A percentile compares a stretch with the other conserved stretches of the same genome.
These are phyloP conservation scores for Typhlomys cinereus DNA, from an alignment of 2,113 vertebrate species.

Conservation along the genomic window DNA sequence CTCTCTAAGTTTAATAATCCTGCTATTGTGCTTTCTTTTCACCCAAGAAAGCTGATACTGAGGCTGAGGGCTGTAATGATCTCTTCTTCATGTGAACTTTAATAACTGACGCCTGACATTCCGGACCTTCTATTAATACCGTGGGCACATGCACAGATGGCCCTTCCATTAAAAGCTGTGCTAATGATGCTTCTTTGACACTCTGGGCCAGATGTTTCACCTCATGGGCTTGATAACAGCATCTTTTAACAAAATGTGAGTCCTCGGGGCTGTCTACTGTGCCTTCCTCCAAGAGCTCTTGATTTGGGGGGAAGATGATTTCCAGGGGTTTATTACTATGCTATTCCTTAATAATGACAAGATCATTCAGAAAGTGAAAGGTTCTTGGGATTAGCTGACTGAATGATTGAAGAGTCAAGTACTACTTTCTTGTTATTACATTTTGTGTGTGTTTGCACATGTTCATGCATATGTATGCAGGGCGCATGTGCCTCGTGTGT, in stretches of 20 bases:
- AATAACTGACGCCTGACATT: slow-evolving; percentile 31
- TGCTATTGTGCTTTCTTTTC: slow-evolving; percentile 37
- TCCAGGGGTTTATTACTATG: neutral
- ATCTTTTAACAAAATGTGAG: slow-evolving; percentile 5
- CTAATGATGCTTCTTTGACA: neutral
- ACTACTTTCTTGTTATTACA: neutral
- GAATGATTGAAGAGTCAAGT: neutral
- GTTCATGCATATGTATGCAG: too few relatives aligned
- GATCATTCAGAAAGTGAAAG: neutral
- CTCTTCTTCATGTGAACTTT: slow-evolving; percentile 31
- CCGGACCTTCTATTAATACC: neutral
- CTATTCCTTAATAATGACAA: neutral
- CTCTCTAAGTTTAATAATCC: slow-evolving; percentile 37
- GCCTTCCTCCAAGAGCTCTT: neutral
- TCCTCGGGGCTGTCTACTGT: neutral
- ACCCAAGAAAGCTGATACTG: slow-evolving; percentile 33
- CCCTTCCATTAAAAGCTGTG: neutral
- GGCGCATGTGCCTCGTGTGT: too few relatives aligned
- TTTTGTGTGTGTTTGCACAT: too few relatives aligned
- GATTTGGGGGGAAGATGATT: neutral
- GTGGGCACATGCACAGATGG: neutral
- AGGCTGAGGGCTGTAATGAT: neutral
- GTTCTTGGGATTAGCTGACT: neutral
- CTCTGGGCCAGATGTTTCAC: neutral
- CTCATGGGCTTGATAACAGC: neutral